Evolutionary conservation across 2,888 invertebrate species (phyloP).

Genomic region (Blastobasis lacticolella): DNA sequence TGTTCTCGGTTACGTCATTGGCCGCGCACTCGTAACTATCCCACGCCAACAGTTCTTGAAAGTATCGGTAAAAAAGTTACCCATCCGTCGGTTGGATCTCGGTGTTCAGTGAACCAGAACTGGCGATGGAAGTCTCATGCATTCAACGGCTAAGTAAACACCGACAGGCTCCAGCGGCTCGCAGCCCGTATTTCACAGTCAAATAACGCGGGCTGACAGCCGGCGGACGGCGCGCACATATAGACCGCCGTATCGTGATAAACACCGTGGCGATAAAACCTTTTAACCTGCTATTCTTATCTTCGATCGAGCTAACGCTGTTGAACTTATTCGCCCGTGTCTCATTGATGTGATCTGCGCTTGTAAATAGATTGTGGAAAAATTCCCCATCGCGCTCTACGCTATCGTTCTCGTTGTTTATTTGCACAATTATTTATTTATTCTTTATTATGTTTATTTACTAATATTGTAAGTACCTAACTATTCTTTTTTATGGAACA

Average conservation of each 20-base stretch:
- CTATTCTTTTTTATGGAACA: no score
- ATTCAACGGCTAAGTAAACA: constrained; percentile 32
- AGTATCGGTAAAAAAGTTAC: constrained; percentile 40
- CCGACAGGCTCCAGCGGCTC: constrained; percentile 19
- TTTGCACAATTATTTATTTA: no score
- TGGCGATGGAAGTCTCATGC: constrained; percentile 27
- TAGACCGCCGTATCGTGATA: not conserved
- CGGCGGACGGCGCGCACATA: not conserved
- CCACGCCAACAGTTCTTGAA: constrained; percentile 37
- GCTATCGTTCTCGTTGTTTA: no score
- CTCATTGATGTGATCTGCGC: no score
- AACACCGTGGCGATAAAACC: not conserved
- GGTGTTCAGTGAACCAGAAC: constrained; percentile 50
- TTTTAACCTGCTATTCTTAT: not conserved
- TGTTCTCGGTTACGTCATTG: constrained; percentile 34
- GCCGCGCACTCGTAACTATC: constrained; percentile 33
- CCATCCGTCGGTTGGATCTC: constrained; percentile 34
- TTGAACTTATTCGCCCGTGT: no score
- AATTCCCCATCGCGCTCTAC: no score
- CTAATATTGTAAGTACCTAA: no score
- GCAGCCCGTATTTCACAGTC: constrained; percentile 3
- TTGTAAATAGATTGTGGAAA: no score
- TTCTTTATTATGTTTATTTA: no score
- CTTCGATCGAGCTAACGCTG: not conserved
- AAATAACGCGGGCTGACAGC: constrained; percentile 3